phyloP scores from a whole-genome alignment of 2,797 vertebrate genomes.

The Antrozous pallidus region DNA sequence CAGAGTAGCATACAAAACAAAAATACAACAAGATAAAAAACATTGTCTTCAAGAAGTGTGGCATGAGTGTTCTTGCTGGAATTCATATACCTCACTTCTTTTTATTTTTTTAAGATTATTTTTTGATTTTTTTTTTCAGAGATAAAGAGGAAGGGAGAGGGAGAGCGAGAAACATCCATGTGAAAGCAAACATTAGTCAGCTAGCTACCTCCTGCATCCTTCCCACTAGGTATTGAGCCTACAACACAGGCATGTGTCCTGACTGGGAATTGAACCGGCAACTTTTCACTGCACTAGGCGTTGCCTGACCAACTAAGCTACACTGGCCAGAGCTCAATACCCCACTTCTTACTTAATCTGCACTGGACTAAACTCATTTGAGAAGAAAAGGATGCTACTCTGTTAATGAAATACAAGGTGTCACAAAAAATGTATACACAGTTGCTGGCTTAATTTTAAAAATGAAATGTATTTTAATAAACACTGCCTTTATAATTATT shows the following conservation, averaged over 20 bases:
- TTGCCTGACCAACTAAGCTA: neutral
- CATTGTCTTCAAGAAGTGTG: neutral
- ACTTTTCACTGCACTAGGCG: neutral
- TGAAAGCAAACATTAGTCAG: neutral
- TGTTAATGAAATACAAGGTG: slow-evolving; percentile 4
- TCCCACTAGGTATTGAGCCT: neutral
- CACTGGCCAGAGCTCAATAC: neutral
- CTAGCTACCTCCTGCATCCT: neutral
- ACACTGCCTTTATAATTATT: no score
- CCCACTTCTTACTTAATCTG: slow-evolving; percentile 17
- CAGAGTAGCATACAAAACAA: slow-evolving; percentile 23
- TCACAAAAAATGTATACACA: no score
- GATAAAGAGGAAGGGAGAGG: neutral
- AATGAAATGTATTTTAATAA: no score
- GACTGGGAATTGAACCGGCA: neutral
- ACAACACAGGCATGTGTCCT: neutral
- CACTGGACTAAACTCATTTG: neutral
- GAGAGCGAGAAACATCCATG: neutral
- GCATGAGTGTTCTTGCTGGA: neutral
- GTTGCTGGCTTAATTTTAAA: no score
- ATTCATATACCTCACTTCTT: neutral
- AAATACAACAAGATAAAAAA: neutral
- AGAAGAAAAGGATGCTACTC: slow-evolving; percentile 7
- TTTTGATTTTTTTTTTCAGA: neutral
- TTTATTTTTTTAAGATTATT: neutral